phyloP scores from a whole-genome alignment of 2,113 vertebrate genomes.

The Pachypanchax playfairii region DNA sequence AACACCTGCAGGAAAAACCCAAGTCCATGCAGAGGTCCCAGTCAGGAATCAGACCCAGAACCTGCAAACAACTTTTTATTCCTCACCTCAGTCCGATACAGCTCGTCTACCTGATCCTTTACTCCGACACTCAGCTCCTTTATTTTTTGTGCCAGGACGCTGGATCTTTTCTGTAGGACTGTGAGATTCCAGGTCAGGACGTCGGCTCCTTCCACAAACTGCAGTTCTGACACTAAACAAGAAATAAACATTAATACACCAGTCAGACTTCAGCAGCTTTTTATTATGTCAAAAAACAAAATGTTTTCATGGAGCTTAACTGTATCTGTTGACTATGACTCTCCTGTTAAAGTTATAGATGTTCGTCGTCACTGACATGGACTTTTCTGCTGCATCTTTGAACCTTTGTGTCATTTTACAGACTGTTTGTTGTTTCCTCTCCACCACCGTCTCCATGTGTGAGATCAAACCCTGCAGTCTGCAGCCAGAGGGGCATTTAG shows the following conservation, averaged over 20 bases:
- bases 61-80: too few relatives aligned
- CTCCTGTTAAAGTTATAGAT: conserved; percentile 60
- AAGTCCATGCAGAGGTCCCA: too few relatives aligned
- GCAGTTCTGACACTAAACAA: conserved; percentile 62
- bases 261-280: neutral
- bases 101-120: conserved; percentile 59
- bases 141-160: conserved; percentile 40
- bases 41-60: too few relatives aligned
- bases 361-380: conserved; percentile 44
- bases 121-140: conserved; percentile 17
- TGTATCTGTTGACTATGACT: conserved; percentile 51
- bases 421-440: conserved; percentile 40
- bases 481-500: conserved; percentile 78
- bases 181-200: conserved; percentile 60
- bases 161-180: conserved; percentile 43
- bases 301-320: conserved; percentile 45
- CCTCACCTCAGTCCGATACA: conserved; percentile 72
- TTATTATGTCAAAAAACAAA: neutral
- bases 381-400: conserved; percentile 18
- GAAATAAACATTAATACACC: neutral
- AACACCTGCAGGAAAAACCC: too few relatives aligned
- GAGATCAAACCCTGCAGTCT: conserved; percentile 73
- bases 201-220: conserved; percentile 44
- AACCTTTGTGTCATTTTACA: conserved; percentile 43
- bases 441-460: conserved; percentile 38